Evolutionary conservation across 92 coral and sea anemone species (phyloP).

Genomic region (Epizoanthus stellaris): DNA sequence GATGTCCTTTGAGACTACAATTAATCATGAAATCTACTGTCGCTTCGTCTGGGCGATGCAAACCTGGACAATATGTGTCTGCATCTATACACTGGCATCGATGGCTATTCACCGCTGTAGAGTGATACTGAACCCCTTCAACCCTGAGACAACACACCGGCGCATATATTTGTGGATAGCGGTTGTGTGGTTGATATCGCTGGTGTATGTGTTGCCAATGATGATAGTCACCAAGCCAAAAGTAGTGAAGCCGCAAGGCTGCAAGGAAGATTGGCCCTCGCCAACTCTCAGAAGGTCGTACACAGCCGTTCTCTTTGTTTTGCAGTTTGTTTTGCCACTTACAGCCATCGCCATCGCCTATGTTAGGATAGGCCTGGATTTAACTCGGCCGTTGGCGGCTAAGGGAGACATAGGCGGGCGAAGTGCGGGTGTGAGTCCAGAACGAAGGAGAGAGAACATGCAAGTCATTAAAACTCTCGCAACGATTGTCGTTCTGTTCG

Average conservation of each 20-base stretch:
- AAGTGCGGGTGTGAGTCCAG: slow-evolving; percentile 53
- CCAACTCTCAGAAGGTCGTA: slow-evolving; percentile 68
- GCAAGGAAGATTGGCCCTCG: slow-evolving; percentile 85
- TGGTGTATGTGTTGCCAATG: slow-evolving; percentile 77
- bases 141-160: slow-evolving; percentile 81
- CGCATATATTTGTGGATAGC: slow-evolving; percentile 74
- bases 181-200: slow-evolving; percentile 79
- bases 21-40: slow-evolving; percentile 84
- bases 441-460: slow-evolving; percentile 84
- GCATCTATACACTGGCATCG: slow-evolving; percentile 94
- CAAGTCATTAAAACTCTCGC: slow-evolving; percentile 94
- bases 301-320: slow-evolving; percentile 78
- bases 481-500: slow-evolving; percentile 86
- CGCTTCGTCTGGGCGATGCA: slow-evolving; percentile 94
- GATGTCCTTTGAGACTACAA: slow-evolving; percentile 68
- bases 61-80: slow-evolving; percentile 85
- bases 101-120: slow-evolving; percentile 91
- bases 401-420: slow-evolving; percentile 60
- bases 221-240: slow-evolving; percentile 68
- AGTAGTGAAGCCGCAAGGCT: slow-evolving; percentile 74
- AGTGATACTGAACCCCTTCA: slow-evolving; percentile 87
- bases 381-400: slow-evolving; percentile 65
- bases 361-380: slow-evolving; percentile 87
- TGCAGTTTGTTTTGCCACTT: slow-evolving; percentile 86
- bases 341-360: slow-evolving; percentile 88